Base-by-base conservation (phyloP, 2,113 vertebrate genomes). In the Pterocles burchelli region DNA sequence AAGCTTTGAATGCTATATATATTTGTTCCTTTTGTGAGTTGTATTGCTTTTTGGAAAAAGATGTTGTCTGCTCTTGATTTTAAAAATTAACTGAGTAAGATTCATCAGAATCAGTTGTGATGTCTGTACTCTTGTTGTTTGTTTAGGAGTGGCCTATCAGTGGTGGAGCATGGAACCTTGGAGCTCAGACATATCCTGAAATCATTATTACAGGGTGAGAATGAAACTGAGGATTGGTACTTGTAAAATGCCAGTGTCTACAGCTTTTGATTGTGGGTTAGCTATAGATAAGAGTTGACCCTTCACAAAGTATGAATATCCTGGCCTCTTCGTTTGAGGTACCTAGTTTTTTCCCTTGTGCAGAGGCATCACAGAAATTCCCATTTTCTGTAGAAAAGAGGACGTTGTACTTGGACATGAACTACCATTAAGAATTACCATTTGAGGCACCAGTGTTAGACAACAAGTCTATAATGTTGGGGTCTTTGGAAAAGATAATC, bases 201-300 rank as follows among this genome's bases (percentile, higher is more conserved):
- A 99, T 99, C 95, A 99, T 99, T 95, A 98, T 99, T 95, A 99
- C 99, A 85, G 99, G 99, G 99, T 99, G 97, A 98, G 99, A 97
- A 88, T 79, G 57, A 79, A 90, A 52, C 61, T 91, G 58, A 87
- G 65, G 41, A 68, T 85, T 95, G 88, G 33, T 95, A 33, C 73
- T 68, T 91, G 79, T 75, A 58, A 77, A 94, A 43, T 75, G 6
- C 41, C 79, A 73, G 20, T 41, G 43, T 67, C 71, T 92, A 79
- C 33, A 91, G 25, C 36, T 95, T 79, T 76, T 96, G 28, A 38
- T 34, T 92, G 21, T 79, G 63, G 8, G 16, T 63, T 90, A 65
- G 7, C 57, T 70, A 3, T 15, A 79, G 24, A 11, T 51, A 54
- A 66, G 41, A 75, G 19, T 11, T 77, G 58, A 70, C 33, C 48